Base-by-base conservation (phyloP, 1,140 invertebrate genomes). In the Panulirus ornatus region DNA sequence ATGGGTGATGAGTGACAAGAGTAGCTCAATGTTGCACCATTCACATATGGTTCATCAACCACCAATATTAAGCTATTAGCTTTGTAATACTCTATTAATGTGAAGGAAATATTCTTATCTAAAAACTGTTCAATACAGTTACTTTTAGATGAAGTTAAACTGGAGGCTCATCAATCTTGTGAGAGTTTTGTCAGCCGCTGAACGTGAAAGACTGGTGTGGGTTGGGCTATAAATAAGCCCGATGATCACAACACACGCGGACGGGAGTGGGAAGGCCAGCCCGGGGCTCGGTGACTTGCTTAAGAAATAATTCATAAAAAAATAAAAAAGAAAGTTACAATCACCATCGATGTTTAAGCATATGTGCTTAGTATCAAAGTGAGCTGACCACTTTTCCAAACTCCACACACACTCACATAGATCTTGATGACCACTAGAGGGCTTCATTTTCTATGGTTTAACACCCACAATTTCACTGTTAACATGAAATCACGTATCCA, bases 181-280 rank as follows among this genome's bases (percentile, higher is more conserved):
- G 47, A 88, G 87, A 88, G 87, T 71, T 81, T 89, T 89, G 88
- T 89, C 88, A 63, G 71, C 88, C 88, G 88, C 88, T 89, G 88
- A 89, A 89, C 54, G 70, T 89, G 88, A 89, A 89, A 89, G 88
- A 89, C 88, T 89, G 88, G 88, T 89, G 88, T 89, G 88, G 88
- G 88, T 75, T 84, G 88, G 88, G 88, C 81, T 89, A 47, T 63
- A 58, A 75, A 83, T n/a, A 89, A 36, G 71, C 88, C 88, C 88
- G 19, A 73, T 89, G 88, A 89, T 89, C 88, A 89, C 88, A 89
- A 89, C 79, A 89, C 88, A 89, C 40, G 51, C 79, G 79, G 88
- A 84, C 79, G 79, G 88, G 88, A 89, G 88, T 84, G 88, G 88
- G 79, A 89, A 89, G 88, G 88, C 88, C 88, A 89, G 79, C 88